A percentile compares a stretch with the other conserved stretches of the same genome.
Conservation (phyloP, 2,797 vertebrate genomes). For the Oreonectes daqikongensis region DNA sequence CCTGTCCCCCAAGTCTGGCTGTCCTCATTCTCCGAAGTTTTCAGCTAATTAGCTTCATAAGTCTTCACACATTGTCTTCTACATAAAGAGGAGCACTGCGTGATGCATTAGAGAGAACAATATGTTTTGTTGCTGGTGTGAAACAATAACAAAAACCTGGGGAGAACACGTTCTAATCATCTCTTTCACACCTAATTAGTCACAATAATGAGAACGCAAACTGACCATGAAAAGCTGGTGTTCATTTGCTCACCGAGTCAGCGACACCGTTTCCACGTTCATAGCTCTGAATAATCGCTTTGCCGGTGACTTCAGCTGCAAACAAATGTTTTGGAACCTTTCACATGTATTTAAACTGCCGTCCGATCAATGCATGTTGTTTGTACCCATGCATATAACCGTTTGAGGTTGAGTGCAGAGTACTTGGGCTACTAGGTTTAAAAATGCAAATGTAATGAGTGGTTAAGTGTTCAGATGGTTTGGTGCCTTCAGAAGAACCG, state of each 20-base stretch:
- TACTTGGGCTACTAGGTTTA: slow-evolving; percentile 12
- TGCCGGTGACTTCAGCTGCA: neutral
- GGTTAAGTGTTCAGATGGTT: slow-evolving; percentile 3
- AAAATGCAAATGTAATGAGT: slow-evolving; percentile 31
- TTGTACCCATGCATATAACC: neutral
- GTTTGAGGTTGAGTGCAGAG: neutral
- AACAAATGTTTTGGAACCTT: slow-evolving; percentile 1
- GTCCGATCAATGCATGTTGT: neutral
- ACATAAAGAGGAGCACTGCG: slow-evolving; percentile 25
- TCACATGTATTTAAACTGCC: neutral
- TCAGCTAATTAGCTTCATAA: slow-evolving; percentile 22
- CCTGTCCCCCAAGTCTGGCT: neutral
- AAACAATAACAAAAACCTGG: slow-evolving; percentile 63
- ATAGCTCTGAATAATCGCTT: neutral
- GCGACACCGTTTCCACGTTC: neutral
- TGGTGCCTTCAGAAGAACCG: neutral
- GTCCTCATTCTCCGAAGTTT: slow-evolving; percentile 2
- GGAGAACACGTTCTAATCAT: slow-evolving; percentile 60
- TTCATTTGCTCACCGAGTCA: slow-evolving; percentile 17
- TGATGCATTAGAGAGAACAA: slow-evolving; percentile 67
- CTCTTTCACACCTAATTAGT: slow-evolving; percentile 65
- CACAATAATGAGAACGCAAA: slow-evolving; percentile 63
- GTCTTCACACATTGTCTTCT: slow-evolving; percentile 19
- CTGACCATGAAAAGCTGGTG: slow-evolving; percentile 41
- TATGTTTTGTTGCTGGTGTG: slow-evolving; percentile 70